Conservation (phyloP, 2,113 vertebrate species). For the Theristicus caerulescens region DNA sequence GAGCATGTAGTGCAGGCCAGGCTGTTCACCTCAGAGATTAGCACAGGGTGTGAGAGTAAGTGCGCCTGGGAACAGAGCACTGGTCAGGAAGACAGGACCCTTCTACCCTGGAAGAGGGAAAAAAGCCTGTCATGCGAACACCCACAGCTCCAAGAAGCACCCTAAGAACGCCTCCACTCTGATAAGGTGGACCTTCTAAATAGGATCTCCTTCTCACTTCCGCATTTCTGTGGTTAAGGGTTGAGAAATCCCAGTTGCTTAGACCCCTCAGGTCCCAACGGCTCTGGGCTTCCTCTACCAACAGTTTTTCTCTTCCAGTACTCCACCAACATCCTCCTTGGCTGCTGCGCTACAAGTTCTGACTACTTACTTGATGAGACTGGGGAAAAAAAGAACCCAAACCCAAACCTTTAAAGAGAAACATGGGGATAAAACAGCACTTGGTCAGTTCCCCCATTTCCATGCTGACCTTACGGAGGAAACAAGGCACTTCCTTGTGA, state of each 20-base stretch:
- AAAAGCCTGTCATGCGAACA: not conserved
- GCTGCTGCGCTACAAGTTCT: not conserved
- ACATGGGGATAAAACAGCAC: not conserved
- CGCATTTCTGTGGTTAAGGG: slow-evolving; percentile 58
- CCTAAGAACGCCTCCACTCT: not conserved
- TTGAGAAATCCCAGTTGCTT: slow-evolving; percentile 58
- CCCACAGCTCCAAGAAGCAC: not conserved
- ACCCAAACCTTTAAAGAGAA: not conserved
- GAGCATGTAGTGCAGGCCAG: not conserved
- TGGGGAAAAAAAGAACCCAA: not conserved
- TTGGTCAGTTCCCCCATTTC: not conserved
- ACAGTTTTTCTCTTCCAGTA: slow-evolving; percentile 18
- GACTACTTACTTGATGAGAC: not conserved
- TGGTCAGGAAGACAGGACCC: not conserved
- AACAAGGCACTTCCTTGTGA: not conserved
- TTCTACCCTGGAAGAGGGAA: not conserved
- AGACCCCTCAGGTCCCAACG: slow-evolving; percentile 3
- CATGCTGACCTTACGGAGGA: not conserved
- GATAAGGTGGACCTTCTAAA: not conserved
- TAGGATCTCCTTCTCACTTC: slow-evolving; percentile 23
- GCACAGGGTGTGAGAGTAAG: rapidly evolving
- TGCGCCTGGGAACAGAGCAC: not conserved
- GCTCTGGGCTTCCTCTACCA: slow-evolving; percentile 25
- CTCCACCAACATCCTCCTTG: not conserved
- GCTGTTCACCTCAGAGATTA: not conserved